Evolutionary conservation across 1,140 invertebrate genomes (phyloP), one percentile per base, ranked within the genome.

Genomic region (Philotrypesis tridentata): DNA sequence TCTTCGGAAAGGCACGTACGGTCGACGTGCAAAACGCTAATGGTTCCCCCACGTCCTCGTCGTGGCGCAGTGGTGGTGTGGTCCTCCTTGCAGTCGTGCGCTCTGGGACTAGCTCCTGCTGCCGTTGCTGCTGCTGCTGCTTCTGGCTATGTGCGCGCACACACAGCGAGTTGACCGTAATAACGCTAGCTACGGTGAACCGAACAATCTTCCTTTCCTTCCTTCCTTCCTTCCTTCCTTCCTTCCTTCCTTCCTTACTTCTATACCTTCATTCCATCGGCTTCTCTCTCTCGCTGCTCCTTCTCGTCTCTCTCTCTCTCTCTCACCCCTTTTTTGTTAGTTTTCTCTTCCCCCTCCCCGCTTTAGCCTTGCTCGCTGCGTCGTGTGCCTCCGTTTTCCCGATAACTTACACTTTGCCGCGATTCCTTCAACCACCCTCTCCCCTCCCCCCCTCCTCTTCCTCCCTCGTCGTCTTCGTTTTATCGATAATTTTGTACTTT

Each of bases 1-100:
- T 86, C 84, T 86, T 85, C 84, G 83, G 82, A 84, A 83, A 86
- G 76, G 85, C 85, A 86, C 85, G 85, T 86, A 84, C 48, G 48
- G 48, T 17, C 48, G 48, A 55, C 48, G 48, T 55, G 48, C 85
- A 83, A 86, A 85, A 85, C 87, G 87, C 83, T 87, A 86, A 85
- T 84, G 79, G 85, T 43, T 78, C 86, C 83, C 84, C 84, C 14
- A 55, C 48, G 48, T 55, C 48, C 14, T 55, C 48, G 48, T 5
- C 4, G 21, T 4, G 6, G 48, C 17, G 48, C 17, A 21, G 40
- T 43, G 21, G 40, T 12, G 40, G 40, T 12, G 40, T 43, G 40
- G 40, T 17, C 17, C 48, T 5, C 48, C 48, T 55, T 37, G 33
- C 33, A 37, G 33, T 37, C 48, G 1, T 14, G 14, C 17, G 17